These are phyloP conservation scores for Mormyrus lacerda DNA, from an alignment of 2,113 vertebrate species.

Conservation along the genomic window DNA sequence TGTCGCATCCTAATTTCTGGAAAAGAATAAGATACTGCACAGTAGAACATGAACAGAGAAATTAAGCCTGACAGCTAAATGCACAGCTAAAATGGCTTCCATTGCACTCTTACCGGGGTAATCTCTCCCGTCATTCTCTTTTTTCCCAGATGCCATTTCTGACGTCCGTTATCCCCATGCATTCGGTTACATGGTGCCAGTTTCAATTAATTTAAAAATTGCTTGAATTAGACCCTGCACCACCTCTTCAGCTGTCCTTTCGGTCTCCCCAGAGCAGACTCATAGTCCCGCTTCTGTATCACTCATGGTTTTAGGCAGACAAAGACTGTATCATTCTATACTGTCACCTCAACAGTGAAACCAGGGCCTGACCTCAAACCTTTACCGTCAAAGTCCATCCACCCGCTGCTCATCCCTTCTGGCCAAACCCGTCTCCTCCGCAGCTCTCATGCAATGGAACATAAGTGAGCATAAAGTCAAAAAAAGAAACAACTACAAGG, in stretches of 20 bases:
- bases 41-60: neutral
- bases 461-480: neutral
- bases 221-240: neutral
- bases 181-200: neutral
- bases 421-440: neutral
- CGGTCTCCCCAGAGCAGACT: neutral
- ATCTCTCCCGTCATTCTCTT: neutral
- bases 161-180: neutral
- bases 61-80: neutral
- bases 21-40: neutral
- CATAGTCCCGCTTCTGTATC: neutral
- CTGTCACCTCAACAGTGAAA: neutral
- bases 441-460: neutral
- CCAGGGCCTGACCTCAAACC: neutral
- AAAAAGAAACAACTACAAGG: neutral
- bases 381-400: neutral
- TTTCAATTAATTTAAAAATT: neutral
- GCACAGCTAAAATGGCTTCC: neutral
- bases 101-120: neutral
- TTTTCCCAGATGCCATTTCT: neutral
- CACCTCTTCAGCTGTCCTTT: neutral
- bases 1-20: neutral
- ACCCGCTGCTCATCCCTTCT: neutral
- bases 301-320: neutral
- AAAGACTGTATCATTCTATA: neutral